Evolutionary conservation across 2,888 invertebrate species (phyloP).

Genomic region (Gnatocerus cornutus): DNA sequence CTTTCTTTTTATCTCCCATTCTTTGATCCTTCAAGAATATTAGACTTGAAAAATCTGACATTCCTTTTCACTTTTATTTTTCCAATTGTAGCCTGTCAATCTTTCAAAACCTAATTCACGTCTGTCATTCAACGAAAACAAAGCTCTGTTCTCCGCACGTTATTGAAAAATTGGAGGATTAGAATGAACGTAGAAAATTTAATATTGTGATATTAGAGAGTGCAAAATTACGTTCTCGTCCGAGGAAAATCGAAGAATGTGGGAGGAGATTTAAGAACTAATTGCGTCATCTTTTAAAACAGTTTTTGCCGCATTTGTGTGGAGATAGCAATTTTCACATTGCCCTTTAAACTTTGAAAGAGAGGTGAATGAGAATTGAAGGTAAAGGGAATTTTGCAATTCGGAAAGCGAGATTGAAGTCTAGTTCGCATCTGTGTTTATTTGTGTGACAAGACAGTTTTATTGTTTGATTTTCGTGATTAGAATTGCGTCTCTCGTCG

Average conservation of each 20-base stretch:
- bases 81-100: conserved; percentile 21
- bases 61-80: not conserved
- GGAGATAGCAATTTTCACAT: conserved; percentile 12
- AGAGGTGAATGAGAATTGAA: too few relatives aligned
- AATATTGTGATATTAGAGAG: conserved; percentile 29
- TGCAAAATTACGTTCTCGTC: conserved; percentile 11
- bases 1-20: conserved; percentile 51
- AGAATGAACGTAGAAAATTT: conserved; percentile 18
- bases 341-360: too few relatives aligned
- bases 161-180: conserved; percentile 30
- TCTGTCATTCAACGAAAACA: conserved; percentile 28
- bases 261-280: conserved; percentile 17
- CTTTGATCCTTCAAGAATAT: conserved; percentile 47
- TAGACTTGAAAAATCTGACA: conserved; percentile 13
- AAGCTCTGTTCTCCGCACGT: conserved; percentile 13
- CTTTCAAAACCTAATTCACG: conserved; percentile 6
- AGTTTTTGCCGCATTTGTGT: not conserved
- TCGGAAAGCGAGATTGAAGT: too few relatives aligned
- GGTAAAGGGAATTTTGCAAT: too few relatives aligned
- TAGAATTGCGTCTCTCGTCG: too few relatives aligned
- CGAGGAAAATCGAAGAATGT: conserved; percentile 23
- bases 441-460: too few relatives aligned
- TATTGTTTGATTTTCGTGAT: too few relatives aligned
- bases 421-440: too few relatives aligned
- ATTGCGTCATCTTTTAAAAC: conserved; percentile 28